Conservation (phyloP, 2,113 vertebrate species). For the Struthidea cinerea region DNA sequence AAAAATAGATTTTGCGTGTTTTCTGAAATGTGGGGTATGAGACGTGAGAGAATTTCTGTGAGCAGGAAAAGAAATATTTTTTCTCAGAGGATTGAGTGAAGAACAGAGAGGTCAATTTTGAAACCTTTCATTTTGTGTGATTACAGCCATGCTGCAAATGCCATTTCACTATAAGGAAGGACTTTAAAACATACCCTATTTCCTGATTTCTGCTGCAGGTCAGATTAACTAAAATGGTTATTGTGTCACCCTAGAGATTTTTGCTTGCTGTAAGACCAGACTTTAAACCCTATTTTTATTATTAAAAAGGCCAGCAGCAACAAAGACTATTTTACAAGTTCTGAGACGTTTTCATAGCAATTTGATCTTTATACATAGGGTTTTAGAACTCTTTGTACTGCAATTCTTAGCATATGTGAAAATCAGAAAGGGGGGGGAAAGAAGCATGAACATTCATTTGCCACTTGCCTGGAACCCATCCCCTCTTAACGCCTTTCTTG, state of each 20-base stretch:
- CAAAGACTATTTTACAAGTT: conserved; percentile 64
- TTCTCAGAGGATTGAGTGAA: conserved; percentile 23
- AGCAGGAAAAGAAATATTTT: conserved; percentile 21
- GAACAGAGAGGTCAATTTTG: conserved; percentile 52
- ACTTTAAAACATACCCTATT: conserved; percentile 59
- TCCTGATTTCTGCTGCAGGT: conserved; percentile 67
- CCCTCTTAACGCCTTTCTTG: neutral
- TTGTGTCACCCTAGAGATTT: conserved; percentile 66
- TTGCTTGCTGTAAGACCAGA: conserved; percentile 56
- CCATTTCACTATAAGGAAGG: conserved; percentile 59
- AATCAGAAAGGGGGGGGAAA: neutral
- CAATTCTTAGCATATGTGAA: conserved; percentile 14
- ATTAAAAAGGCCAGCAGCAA: conserved; percentile 70
- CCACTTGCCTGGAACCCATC: neutral
- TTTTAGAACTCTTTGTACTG: conserved; percentile 52
- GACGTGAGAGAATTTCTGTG: conserved; percentile 9
- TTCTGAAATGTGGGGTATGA: neutral
- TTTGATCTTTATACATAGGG: conserved; percentile 61
- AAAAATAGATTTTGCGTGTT: conserved; percentile 1
- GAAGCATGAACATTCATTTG: neutral
- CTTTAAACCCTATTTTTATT: conserved; percentile 67
- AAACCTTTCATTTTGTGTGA: conserved; percentile 62
- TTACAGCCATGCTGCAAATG: conserved; percentile 62
- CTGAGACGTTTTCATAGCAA: conserved; percentile 58
- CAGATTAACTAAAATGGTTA: conserved; percentile 70